Evolutionary conservation across 2,797 vertebrate species (phyloP).

Genomic region (Aldrovandia affinis): DNA sequence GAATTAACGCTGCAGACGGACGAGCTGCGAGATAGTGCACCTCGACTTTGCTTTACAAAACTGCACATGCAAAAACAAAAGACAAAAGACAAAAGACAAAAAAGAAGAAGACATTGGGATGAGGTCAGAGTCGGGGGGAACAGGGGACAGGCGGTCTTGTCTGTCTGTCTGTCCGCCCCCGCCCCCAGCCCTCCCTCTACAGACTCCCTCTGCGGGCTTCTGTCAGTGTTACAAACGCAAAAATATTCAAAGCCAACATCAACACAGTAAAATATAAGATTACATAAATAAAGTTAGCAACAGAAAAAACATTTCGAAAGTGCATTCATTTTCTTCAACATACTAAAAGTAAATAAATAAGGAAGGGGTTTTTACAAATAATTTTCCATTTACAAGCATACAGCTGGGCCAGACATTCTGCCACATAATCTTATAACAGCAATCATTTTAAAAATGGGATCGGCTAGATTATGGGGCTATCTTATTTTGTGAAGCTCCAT

Average conservation of each 20-base stretch:
- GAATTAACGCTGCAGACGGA: slow-evolving; percentile 96
- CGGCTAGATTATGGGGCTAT: background rate
- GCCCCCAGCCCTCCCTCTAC: background rate
- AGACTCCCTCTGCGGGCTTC: slow-evolving; percentile 22
- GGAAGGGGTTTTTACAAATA: slow-evolving; percentile 31
- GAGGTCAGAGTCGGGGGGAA: slow-evolving; percentile 51
- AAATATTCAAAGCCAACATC: slow-evolving; percentile 15
- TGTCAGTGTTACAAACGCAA: slow-evolving; percentile 9
- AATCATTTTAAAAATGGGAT: background rate
- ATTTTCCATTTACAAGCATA: slow-evolving; percentile 16
- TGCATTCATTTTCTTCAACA: background rate
- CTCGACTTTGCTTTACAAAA: slow-evolving; percentile 96
- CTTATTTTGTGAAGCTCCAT: background rate
- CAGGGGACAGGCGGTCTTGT: background rate
- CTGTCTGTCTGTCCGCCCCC: slow-evolving; percentile 2
- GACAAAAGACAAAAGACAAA: slow-evolving; percentile 56
- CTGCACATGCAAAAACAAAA: slow-evolving; percentile 85
- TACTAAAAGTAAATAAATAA: slow-evolving; percentile 21
- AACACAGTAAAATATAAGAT: slow-evolving; percentile 23
- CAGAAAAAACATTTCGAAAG: slow-evolving; percentile 15
- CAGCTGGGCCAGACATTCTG: background rate
- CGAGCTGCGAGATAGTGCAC: slow-evolving; percentile 90
- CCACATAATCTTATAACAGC: background rate
- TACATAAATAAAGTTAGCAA: background rate
- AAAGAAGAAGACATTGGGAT: slow-evolving; percentile 55